Percentiles rank a stretch among this genome's conserved stretches.
phyloP scores from a whole-genome alignment of 2,113 vertebrate genomes.

The Nettapus auritus region DNA sequence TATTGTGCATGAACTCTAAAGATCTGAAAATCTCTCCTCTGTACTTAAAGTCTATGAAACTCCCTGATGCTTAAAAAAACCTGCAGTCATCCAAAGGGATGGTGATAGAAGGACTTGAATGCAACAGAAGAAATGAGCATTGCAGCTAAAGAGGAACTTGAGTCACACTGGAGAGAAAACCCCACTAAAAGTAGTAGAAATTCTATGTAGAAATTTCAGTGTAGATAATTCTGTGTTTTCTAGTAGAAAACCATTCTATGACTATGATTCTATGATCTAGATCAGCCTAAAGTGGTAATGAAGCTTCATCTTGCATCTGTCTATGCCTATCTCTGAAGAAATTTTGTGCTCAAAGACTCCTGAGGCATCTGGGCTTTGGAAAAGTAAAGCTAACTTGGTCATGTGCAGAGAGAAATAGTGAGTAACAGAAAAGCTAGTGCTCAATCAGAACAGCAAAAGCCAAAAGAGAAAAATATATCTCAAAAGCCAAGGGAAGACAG shows the following conservation, averaged over 20 bases:
- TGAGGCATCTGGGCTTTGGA: neutral
- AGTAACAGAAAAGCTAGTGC: neutral
- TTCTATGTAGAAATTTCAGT: no score
- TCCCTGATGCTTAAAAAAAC: neutral
- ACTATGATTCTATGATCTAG: neutral
- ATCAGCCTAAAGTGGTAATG: neutral
- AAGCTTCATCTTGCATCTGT: neutral
- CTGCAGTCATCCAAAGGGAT: neutral
- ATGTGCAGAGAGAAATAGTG: neutral
- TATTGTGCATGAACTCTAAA: neutral
- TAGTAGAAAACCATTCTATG: neutral
- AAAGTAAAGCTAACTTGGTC: neutral
- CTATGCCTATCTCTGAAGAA: neutral
- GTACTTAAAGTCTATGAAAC: neutral
- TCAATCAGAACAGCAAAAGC: neutral
- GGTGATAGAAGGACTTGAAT: neutral
- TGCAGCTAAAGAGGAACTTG: neutral
- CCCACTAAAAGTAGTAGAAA: neutral
- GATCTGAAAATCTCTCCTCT: neutral
- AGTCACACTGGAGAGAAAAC: neutral
- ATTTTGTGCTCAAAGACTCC: neutral
- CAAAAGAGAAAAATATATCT: neutral
- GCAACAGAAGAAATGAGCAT: neutral
- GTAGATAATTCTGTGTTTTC: no score
- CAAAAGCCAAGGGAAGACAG: neutral